Evolutionary conservation across 1,140 invertebrate genomes (phyloP).

Genomic region (Diuraphis noxia): DNA sequence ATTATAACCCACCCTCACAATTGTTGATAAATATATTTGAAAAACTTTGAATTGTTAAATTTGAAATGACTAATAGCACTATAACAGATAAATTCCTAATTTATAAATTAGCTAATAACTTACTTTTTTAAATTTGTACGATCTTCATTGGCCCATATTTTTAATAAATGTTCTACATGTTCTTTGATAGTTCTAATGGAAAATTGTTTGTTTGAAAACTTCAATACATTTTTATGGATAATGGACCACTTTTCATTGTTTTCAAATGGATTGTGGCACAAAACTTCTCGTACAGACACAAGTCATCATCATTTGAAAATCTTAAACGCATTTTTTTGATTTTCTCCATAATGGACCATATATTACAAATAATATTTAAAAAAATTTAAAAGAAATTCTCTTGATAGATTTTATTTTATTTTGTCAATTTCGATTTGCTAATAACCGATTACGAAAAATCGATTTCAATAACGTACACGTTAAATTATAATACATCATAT

Average conservation of each 20-base stretch:
- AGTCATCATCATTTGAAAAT: neutral
- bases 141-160: neutral
- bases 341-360: no score
- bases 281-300: neutral
- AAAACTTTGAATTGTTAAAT: neutral
- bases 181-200: neutral
- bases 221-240: neutral
- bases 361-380: no score
- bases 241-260: neutral
- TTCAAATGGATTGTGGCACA: neutral
- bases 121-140: conserved; percentile 13
- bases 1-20: no score
- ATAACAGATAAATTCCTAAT: neutral
- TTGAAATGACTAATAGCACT: neutral
- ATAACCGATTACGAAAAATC: no score
- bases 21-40: no score
- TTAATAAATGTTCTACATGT: neutral
- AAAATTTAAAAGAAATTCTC: no score
- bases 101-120: neutral
- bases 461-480: no score
- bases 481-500: no score
- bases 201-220: neutral
- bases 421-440: no score
- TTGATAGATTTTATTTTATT: no score
- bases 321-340: neutral